phyloP scores from a whole-genome alignment of 2,888 invertebrate species.

The Octonoba sinensis region DNA sequence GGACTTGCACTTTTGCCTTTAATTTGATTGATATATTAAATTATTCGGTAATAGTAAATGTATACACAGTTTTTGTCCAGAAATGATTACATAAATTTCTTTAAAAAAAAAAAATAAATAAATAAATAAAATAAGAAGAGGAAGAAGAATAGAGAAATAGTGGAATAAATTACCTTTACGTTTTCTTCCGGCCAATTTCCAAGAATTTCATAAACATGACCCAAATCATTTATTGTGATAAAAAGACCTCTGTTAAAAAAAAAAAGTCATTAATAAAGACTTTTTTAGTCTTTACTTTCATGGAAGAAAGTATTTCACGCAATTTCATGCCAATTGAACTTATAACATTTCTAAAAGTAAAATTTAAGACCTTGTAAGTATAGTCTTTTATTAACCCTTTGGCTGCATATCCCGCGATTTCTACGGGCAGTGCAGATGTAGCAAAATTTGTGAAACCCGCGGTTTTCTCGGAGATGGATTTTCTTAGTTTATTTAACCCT shows the following conservation, averaged over 20 bases:
- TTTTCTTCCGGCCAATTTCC: conserved; percentile 85
- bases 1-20: no score
- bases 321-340: no score
- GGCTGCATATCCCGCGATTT: no score
- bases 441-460: no score
- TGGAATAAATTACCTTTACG: conserved; percentile 71
- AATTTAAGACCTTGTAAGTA: no score
- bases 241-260: conserved; percentile 80
- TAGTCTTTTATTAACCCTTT: no score
- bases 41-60: background rate
- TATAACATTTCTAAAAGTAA: no score
- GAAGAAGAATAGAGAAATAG: background rate
- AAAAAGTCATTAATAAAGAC: conserved; percentile 25
- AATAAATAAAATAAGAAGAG: background rate
- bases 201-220: conserved; percentile 90
- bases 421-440: no score
- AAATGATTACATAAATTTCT: background rate
- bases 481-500: no score
- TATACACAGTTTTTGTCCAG: background rate
- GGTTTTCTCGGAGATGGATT: no score
- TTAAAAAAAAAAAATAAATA: background rate
- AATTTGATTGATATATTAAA: no score
- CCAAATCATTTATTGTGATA: conserved; percentile 80
- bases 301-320: background rate
- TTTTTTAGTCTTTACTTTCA: background rate